Conservation (phyloP, 2,888 invertebrate genomes). For the Sycophila texana region DNA sequence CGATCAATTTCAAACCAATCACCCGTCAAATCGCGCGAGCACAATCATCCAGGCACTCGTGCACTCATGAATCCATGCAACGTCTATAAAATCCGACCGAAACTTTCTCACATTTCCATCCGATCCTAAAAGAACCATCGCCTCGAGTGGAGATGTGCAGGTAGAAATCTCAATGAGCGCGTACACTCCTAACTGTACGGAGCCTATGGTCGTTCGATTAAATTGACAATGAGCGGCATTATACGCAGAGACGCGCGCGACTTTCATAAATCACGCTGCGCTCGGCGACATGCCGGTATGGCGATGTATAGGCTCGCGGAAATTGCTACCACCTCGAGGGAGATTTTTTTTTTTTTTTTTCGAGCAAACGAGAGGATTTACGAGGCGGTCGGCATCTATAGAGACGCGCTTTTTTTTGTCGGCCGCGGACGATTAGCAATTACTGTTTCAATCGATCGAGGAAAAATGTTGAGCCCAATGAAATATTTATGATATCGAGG, state of each 20-base stretch:
- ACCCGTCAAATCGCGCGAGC: not conserved
- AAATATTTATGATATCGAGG: conserved; percentile 8
- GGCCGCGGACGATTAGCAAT: not conserved
- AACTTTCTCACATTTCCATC: not conserved
- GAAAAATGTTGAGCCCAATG: not conserved
- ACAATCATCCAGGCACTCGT: not conserved
- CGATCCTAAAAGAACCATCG: not conserved
- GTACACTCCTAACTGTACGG: conserved; percentile 28
- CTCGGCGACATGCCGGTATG: not conserved
- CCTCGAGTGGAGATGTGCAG: not conserved
- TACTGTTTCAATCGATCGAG: not conserved
- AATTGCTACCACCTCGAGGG: not conserved
- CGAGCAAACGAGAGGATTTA: not conserved
- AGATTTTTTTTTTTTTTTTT: not conserved
- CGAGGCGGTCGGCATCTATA: not conserved
- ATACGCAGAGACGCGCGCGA: not conserved
- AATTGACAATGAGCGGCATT: conserved; percentile 26
- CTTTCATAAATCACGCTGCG: conserved; percentile 34
- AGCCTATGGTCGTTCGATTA: conserved; percentile 29
- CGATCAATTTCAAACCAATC: too few species aligned
- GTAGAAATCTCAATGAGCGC: conserved; percentile 25
- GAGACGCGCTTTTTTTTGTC: not conserved
- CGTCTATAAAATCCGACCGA: not conserved
- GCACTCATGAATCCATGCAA: conserved; percentile 12
- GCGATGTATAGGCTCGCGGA: not conserved